Evolutionary conservation across 2,888 invertebrate species (phyloP), one percentile per base, ranked within the genome.

Genomic region (Scelioninae gen. 1): DNA sequence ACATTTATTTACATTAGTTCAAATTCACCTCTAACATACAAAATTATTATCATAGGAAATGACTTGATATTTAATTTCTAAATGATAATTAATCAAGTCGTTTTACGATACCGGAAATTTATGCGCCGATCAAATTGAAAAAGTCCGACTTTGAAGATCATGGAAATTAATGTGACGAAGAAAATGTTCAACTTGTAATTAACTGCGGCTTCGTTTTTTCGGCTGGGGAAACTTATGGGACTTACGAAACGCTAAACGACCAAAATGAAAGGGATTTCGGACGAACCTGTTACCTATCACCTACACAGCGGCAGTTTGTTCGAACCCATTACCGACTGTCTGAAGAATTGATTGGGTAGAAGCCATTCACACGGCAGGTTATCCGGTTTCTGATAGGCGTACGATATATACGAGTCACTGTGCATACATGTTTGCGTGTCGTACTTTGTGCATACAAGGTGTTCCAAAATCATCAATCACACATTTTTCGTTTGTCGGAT

Each of bases 271-370:
- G 63, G 75, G 53, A 76, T 82, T 45, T 71, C 31, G 71, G 60
- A 66, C 76, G 71, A 71, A 76, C 82, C 82, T 77, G 76, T 72
- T 76, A 79, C 13, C 55, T 72, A 63, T 75, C 83, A 77, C 83
- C 83, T 83, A 83, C 83, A 79, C 79, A 63, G 66, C 83, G 83
- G 83, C 80, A 76, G 80, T 79, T 83, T 68, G 79, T 83, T 76
- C 79, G 80, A 83, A 76, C 75, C 83, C 79, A 83, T 83, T 83
- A 80, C 79, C 62, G 79, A 68, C 83, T 83, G 78, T 75, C 83
- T 60, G 62, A 60, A 79, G 79, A 83, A 83, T 83, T 83, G 83
- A 83, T 83, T 83, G 78, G 83, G 79, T 78, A 83, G 78, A 78
- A 83, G 78, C 69, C 78, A 78, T 83, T 83, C 78, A 78, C 74